A percentile compares a stretch with the other conserved stretches of the same genome.
phyloP scores from a whole-genome alignment of 2,888 invertebrate genomes.

The Napeogenes inachia region DNA sequence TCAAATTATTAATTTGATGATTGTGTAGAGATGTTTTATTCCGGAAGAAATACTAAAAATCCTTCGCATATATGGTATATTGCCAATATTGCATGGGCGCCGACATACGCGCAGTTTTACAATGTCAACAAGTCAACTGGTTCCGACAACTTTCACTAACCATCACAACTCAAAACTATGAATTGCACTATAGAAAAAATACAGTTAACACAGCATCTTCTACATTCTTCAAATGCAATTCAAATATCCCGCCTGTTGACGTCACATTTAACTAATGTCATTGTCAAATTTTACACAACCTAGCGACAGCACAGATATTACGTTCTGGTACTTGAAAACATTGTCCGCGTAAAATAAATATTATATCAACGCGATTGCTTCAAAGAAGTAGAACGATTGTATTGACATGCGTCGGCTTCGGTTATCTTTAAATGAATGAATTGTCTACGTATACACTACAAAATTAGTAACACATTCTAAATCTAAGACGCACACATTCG shows the following conservation, averaged over 20 bases:
- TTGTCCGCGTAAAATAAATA: constrained; percentile 38
- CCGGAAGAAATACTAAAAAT: constrained; percentile 51
- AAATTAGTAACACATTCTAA: constrained; percentile 38
- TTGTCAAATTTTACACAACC: constrained; percentile 45
- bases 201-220: constrained; percentile 16
- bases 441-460: constrained; percentile 27
- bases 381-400: constrained; percentile 17
- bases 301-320: constrained; percentile 20
- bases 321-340: constrained; percentile 35
- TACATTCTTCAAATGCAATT: constrained; percentile 34
- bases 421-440: constrained; percentile 39
- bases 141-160: constrained; percentile 59
- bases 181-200: constrained; percentile 25
- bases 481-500: constrained; percentile 51
- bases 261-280: constrained; percentile 45
- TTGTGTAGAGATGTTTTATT: constrained; percentile 29
- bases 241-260: constrained; percentile 60
- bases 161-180: constrained; percentile 25
- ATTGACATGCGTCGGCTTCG: constrained; percentile 29
- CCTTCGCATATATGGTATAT: constrained; percentile 52
- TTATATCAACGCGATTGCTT: constrained; percentile 18
- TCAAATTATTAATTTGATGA: constrained; percentile 18
- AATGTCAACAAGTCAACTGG: constrained; percentile 55
- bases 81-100: constrained; percentile 62
- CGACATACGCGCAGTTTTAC: constrained; percentile 41